Evolutionary conservation across 2,797 vertebrate genomes (phyloP), one percentile per base, ranked within the genome.

Genomic region (Remorina albescens): DNA sequence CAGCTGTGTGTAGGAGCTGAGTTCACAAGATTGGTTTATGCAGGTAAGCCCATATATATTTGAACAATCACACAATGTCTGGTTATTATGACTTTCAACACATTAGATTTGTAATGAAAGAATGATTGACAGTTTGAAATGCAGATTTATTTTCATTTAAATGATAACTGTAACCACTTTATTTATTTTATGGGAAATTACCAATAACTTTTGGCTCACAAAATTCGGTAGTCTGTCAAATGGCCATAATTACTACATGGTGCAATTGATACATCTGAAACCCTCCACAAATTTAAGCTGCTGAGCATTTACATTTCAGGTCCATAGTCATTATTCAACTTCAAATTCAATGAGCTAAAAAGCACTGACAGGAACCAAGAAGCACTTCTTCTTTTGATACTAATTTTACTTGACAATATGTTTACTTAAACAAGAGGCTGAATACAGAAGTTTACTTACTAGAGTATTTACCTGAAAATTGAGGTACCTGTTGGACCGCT

Each of bases 191-290:
- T 46, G 8, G 42, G 42, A n/a, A n/a, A 6, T n/a, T 8, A 5
- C 42, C 42, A 46, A n/a, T n/a, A 46, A n/a, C 42, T 18, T 46
- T 46, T 46, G 42, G 18, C 9, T 9, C 30, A 34, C 51, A 34
- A 30, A 34, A 34, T n/a, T n/a, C 36, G 32, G 30, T 19, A 36
- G 53, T 8, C 32, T 34, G 53, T 55, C 32, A 36, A 34, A 34
- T 39, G 34, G 55, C 56, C 39, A 16, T 58, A 58, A 58, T 39
- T 58, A 58, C 36, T 39, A 41, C 56, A 58, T 26, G 36, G 34
- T 7, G 15, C 56, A 39, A 6, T 39, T 41, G 36, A 39, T 58
- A 58, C 34, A 41, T 25, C 2, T 39, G 36, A 39, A 58, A 37
- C 8, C 8, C 13, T 21, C 13, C 4, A 13, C 32, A 37, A 58